A percentile compares a stretch with the other conserved stretches of the same genome.
These are phyloP conservation scores for Psophia crepitans DNA, from an alignment of 2,113 vertebrate species.

Conservation along the genomic window DNA sequence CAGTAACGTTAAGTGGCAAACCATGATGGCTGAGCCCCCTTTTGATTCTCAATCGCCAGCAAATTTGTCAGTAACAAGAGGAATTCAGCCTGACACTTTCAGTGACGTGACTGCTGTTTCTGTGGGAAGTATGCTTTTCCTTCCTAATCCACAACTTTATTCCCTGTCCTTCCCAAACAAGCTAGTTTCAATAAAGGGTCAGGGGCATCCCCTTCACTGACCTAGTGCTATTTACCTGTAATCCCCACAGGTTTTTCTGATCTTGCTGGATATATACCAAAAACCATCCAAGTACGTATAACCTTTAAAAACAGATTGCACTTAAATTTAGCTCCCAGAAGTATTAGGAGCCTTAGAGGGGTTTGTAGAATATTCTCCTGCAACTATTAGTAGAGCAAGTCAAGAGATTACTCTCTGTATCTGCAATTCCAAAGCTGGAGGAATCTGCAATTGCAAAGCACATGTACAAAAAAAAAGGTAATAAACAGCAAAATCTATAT, in stretches of 20 bases:
- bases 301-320: neutral
- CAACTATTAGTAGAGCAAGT: neutral
- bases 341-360: neutral
- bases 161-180: neutral
- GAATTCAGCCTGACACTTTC: neutral
- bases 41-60: neutral
- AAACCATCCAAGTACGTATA: neutral
- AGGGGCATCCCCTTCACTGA: neutral
- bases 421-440: neutral
- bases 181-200: neutral
- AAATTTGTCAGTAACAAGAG: neutral
- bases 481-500: neutral
- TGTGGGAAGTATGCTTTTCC: neutral
- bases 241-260: neutral
- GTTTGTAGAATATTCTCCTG: neutral
- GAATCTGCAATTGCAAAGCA: neutral
- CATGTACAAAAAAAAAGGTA: neutral
- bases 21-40: neutral
- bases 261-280: neutral
- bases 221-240: neutral
- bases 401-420: neutral
- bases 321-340: neutral
- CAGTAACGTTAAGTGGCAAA: neutral
- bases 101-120: neutral
- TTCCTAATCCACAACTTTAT: neutral